phyloP scores from a whole-genome alignment of 37 sponge, comb jelly and placozoan genomes.

The Halichondria panicea region DNA sequence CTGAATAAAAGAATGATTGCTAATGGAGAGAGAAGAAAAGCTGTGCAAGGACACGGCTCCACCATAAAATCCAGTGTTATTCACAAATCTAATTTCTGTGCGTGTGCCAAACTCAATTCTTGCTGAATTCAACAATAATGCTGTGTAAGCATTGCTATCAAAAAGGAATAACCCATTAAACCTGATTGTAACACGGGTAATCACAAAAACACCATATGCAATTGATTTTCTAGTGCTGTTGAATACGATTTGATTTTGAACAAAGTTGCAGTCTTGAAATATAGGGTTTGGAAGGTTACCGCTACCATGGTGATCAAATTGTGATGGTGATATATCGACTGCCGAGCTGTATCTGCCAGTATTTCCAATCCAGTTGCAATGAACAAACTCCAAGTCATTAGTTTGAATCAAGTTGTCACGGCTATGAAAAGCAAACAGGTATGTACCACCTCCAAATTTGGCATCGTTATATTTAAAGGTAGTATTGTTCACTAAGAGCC shows the following conservation, averaged over 20 bases:
- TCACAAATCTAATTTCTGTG: slow-evolving; percentile 8
- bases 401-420: no score
- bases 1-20: background rate
- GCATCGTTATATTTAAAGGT: slow-evolving; percentile 48
- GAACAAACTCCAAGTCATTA: background rate
- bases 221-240: no score
- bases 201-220: background rate
- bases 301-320: background rate
- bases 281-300: background rate
- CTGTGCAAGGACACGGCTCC: slow-evolving; percentile 54
- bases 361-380: background rate
- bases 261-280: background rate
- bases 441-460: slow-evolving; percentile 58
- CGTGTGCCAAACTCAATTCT: background rate
- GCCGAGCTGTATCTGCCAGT: background rate
- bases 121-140: slow-evolving; percentile 11
- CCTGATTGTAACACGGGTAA: background rate
- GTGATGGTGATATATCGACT: background rate
- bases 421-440: no score
- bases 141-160: slow-evolving; percentile 14
- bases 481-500: slow-evolving; percentile 8
- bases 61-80: slow-evolving; percentile 32
- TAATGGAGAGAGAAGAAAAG: slow-evolving; percentile 12
- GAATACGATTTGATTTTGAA: no score
- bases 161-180: slow-evolving; percentile 15